Evolutionary conservation across 2,888 invertebrate genomes (phyloP).

Genomic region (Lithosia quadra): DNA sequence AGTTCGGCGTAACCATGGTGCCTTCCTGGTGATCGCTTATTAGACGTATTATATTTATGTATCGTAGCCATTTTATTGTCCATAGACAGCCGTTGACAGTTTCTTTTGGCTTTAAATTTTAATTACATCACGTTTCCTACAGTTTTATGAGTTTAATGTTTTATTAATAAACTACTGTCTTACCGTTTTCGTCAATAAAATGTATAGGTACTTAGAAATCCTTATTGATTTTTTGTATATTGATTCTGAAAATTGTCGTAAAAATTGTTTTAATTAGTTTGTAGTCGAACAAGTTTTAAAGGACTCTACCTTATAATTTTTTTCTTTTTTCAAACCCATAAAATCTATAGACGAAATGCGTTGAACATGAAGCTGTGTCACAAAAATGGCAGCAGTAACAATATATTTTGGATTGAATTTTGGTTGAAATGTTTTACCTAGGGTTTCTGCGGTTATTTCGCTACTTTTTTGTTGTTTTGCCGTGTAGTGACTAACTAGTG

Average conservation of each 20-base stretch:
- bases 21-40: slow-evolving; percentile 70
- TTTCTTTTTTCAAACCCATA: slow-evolving; percentile 14
- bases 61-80: slow-evolving; percentile 67
- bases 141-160: slow-evolving; percentile 47
- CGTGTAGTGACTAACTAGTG: no score
- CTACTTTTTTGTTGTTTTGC: no score
- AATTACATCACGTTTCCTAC: slow-evolving; percentile 56
- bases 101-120: slow-evolving; percentile 49
- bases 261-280: slow-evolving; percentile 10
- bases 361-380: no score
- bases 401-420: no score
- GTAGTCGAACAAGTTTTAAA: slow-evolving; percentile 11
- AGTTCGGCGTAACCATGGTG: slow-evolving; percentile 70
- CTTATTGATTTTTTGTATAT: slow-evolving; percentile 14
- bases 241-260: slow-evolving; percentile 11
- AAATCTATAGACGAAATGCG: no score
- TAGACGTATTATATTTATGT: slow-evolving; percentile 70
- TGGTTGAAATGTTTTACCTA: no score
- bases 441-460: no score
- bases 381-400: no score
- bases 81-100: slow-evolving; percentile 62
- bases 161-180: slow-evolving; percentile 28
- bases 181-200: slow-evolving; percentile 22
- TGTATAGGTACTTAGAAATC: slow-evolving; percentile 23
- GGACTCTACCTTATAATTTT: neutral